Percentiles rank a stretch among this genome's conserved stretches.
Conservation (phyloP, 2,888 invertebrate genomes). For the Cancer borealis region DNA sequence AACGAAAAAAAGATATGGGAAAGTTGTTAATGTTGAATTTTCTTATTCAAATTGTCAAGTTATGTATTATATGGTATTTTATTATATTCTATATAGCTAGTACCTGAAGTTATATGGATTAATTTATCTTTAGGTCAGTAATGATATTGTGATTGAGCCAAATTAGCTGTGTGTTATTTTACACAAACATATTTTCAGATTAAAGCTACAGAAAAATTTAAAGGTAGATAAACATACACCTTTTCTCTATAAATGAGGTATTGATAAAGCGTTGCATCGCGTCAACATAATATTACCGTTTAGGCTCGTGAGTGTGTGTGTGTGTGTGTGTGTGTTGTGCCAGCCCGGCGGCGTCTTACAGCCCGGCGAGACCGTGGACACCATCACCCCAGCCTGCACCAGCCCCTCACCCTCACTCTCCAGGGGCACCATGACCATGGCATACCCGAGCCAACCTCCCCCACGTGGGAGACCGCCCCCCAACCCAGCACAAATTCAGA, state of each 20-base stretch:
- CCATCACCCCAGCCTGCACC: neutral
- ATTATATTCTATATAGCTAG: neutral
- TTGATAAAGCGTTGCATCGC: neutral
- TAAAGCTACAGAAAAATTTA: neutral
- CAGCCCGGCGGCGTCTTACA: conserved; percentile 27
- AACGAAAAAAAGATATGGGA: neutral
- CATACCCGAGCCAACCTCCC: conserved; percentile 71
- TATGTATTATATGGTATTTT: neutral
- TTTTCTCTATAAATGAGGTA: neutral
- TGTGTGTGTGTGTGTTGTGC: conserved; percentile 1
- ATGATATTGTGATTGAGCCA: too few species aligned
- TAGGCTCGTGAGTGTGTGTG: neutral
- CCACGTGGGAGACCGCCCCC: conserved; percentile 85
- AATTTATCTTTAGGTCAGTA: too few species aligned
- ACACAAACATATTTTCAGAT: neutral
- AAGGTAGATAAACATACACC: neutral
- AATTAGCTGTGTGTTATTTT: too few species aligned
- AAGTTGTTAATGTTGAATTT: neutral
- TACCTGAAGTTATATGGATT: too few species aligned
- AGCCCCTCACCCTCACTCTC: conserved; percentile 14
- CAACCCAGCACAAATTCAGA: conserved; percentile 92
- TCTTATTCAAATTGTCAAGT: neutral
- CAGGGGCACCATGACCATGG: conserved; percentile 70
- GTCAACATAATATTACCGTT: neutral
- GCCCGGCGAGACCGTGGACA: conserved; percentile 32